Evolutionary conservation across 2,888 invertebrate species (phyloP).

Genomic region (Scaptomyza parva): DNA sequence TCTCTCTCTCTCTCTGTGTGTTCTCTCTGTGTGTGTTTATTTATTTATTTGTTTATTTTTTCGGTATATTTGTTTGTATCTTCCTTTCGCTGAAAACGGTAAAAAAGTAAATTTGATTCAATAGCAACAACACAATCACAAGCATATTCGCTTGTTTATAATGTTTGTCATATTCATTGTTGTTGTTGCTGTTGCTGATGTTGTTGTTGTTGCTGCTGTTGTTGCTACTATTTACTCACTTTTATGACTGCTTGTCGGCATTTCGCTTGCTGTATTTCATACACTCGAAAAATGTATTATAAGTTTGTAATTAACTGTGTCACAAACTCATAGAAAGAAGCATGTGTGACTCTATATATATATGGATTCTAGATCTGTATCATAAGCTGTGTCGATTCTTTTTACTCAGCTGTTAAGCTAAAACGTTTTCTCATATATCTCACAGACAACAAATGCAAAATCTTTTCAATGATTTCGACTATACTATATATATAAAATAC

Average conservation of each 20-base stretch:
- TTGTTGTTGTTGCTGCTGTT: constrained; percentile 19
- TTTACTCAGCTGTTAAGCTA: too few relatives aligned
- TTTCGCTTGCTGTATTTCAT: background rate
- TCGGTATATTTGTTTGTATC: constrained; percentile 50
- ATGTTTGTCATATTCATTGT: constrained; percentile 26
- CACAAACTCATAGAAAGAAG: too few relatives aligned
- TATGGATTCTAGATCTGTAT: too few relatives aligned
- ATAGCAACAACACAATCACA: constrained; percentile 50
- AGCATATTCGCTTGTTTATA: constrained; percentile 60
- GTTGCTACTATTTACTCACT: constrained; percentile 43
- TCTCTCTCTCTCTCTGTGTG: background rate
- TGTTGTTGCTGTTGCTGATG: constrained; percentile 22
- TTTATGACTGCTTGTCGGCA: constrained; percentile 48
- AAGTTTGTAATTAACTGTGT: too few relatives aligned
- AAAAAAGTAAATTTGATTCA: constrained; percentile 83
- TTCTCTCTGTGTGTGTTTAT: background rate
- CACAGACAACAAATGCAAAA: too few relatives aligned
- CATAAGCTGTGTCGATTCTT: too few relatives aligned
- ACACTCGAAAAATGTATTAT: too few relatives aligned
- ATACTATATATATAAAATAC: too few relatives aligned
- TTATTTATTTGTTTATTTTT: constrained; percentile 8
- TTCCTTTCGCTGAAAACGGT: constrained; percentile 84
- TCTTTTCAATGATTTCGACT: too few relatives aligned
- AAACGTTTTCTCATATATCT: too few relatives aligned
- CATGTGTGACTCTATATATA: too few relatives aligned